These are phyloP conservation scores for Thecophora atra DNA, from an alignment of 2,888 invertebrate genomes.

Conservation along the genomic window DNA sequence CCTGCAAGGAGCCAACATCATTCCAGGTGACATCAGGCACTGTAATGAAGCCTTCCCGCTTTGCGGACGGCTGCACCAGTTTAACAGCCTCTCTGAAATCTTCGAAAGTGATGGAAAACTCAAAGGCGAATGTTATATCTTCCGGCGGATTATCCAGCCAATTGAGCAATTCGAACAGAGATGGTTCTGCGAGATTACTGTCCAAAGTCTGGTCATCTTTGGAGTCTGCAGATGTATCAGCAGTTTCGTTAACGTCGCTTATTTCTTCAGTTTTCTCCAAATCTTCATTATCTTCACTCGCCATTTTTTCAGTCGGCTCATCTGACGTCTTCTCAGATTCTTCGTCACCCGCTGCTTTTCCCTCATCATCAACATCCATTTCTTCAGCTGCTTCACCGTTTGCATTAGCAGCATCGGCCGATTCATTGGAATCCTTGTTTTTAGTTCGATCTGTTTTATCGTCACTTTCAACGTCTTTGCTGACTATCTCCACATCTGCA, in stretches of 20 bases:
- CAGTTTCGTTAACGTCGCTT: conserved; percentile 37
- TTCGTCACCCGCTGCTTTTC: conserved; percentile 41
- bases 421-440: neutral
- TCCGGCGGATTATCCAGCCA: conserved; percentile 75
- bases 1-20: conserved; percentile 90
- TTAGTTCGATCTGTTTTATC: conserved; percentile 31
- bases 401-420: conserved; percentile 10
- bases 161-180: conserved; percentile 70
- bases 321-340: conserved; percentile 32
- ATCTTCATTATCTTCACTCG: conserved; percentile 20
- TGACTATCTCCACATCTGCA: conserved; percentile 1
- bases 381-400: conserved; percentile 34
- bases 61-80: conserved; percentile 89
- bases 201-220: neutral
- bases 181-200: conserved; percentile 53
- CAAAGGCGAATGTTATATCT: conserved; percentile 73
- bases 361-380: conserved; percentile 45
- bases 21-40: conserved; percentile 98
- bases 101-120: conserved; percentile 75
- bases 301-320: neutral
- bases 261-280: conserved; percentile 16
- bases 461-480: conserved; percentile 29
- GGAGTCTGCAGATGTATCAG: conserved; percentile 45
- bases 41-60: conserved; percentile 96
- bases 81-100: conserved; percentile 84